A percentile compares a stretch with the other conserved stretches of the same genome.
These are phyloP conservation scores for Metellina segmentata DNA, from an alignment of 2,888 invertebrate genomes.

Conservation along the genomic window DNA sequence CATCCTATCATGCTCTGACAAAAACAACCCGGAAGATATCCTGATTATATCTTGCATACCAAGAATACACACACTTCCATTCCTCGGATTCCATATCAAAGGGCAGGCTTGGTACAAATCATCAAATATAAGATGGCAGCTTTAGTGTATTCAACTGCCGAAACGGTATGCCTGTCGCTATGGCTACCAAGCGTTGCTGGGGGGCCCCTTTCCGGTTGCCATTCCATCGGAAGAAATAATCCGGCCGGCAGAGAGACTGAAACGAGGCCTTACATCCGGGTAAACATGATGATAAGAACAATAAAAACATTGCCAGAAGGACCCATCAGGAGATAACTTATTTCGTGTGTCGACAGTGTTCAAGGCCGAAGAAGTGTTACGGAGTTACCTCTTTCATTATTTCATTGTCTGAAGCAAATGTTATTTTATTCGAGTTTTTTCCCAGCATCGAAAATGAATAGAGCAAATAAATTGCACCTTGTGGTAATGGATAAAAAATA, in stretches of 20 bases:
- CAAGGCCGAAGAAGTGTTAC: neutral
- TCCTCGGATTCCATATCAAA: constrained; percentile 4
- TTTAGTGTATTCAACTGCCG: neutral
- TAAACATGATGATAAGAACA: constrained; percentile 39
- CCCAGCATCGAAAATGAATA: neutral
- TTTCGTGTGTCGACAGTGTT: neutral
- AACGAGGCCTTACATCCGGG: constrained; percentile 42
- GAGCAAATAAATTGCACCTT: neutral
- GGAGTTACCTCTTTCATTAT: neutral
- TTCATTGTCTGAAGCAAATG: constrained; percentile 5
- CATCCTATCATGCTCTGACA: neutral
- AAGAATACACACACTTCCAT: neutral
- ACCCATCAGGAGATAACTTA: constrained; percentile 11
- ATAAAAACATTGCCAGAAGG: constrained; percentile 22
- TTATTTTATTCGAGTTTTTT: constrained; percentile 5
- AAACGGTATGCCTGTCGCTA: constrained; percentile 4
- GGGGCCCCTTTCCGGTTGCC: constrained; percentile 31
- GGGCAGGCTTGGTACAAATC: neutral
- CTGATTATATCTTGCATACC: neutral
- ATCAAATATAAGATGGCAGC: neutral
- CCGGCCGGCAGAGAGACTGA: constrained; percentile 9
- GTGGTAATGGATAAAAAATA: constrained; percentile 3
- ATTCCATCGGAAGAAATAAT: constrained; percentile 37
- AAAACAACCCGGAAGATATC: neutral
- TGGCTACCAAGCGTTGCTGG: constrained; percentile 8